phyloP scores from a whole-genome alignment of 2,888 invertebrate genomes.

The Ectropis crepuscularia region DNA sequence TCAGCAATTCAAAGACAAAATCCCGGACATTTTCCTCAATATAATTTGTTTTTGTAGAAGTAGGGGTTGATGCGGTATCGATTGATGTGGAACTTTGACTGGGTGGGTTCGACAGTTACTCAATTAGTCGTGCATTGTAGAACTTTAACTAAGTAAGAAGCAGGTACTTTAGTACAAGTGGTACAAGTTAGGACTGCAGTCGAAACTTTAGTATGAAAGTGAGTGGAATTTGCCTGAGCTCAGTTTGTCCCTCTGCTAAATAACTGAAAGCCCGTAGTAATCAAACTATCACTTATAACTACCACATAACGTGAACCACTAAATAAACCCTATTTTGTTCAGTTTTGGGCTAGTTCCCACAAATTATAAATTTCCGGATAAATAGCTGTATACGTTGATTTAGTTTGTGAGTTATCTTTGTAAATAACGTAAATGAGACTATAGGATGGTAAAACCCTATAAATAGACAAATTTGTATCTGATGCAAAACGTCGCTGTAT shows the following conservation, averaged over 20 bases:
- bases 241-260: background rate
- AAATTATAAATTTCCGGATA: too few species aligned
- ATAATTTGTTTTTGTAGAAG: constrained; percentile 34
- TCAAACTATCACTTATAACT: background rate
- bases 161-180: constrained; percentile 3
- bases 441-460: too few species aligned
- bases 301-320: background rate
- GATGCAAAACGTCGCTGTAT: too few species aligned
- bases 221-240: constrained; percentile 1
- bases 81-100: constrained; percentile 18
- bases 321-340: too few species aligned
- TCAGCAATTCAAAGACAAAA: constrained; percentile 39
- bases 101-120: constrained; percentile 10
- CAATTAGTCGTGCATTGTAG: constrained; percentile 21
- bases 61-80: constrained; percentile 28
- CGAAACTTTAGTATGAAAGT: constrained; percentile 17
- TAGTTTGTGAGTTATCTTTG: too few species aligned
- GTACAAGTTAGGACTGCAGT: constrained; percentile 2
- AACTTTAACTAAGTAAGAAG: constrained; percentile 19
- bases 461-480: too few species aligned
- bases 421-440: too few species aligned
- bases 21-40: constrained; percentile 37
- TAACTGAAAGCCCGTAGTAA: constrained; percentile 8
- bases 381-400: too few species aligned
- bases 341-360: too few species aligned